Percentiles rank a stretch among this genome's conserved stretches.
These are phyloP conservation scores for Vannuccia rotundouncinata DNA, from an alignment of 2,888 invertebrate species.

Conservation along the genomic window DNA sequence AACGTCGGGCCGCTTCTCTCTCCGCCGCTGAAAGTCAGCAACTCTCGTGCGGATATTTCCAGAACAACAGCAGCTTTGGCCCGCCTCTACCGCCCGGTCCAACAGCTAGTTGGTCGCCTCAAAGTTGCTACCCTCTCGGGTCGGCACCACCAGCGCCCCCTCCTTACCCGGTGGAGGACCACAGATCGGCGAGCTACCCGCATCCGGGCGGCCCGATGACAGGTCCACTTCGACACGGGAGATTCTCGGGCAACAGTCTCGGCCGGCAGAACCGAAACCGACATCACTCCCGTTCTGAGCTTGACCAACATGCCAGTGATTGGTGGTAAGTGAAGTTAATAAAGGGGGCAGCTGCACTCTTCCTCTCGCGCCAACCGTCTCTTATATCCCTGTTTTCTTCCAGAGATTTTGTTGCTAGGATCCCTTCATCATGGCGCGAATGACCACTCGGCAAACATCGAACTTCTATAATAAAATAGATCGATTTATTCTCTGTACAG, in stretches of 20 bases:
- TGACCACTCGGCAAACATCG: too few relatives aligned
- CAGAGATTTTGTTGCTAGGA: too few relatives aligned
- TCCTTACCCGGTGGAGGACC: neutral
- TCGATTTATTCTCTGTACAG: too few relatives aligned
- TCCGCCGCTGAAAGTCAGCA: neutral
- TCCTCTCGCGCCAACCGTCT: too few relatives aligned
- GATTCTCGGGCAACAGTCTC: constrained; percentile 5
- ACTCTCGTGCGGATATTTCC: neutral
- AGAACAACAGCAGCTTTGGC: neutral
- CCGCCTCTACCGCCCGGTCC: too few relatives aligned
- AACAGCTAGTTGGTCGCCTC: too few relatives aligned
- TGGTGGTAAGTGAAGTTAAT: constrained; percentile 4
- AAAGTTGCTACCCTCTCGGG: neutral
- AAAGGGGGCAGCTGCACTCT: too few relatives aligned
- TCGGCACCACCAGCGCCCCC: neutral
- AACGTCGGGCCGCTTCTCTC: neutral
- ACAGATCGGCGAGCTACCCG: neutral
- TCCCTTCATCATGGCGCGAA: too few relatives aligned
- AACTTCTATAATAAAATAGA: too few relatives aligned
- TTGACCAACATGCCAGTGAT: neutral
- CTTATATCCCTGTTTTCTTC: too few relatives aligned
- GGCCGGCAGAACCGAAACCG: neutral
- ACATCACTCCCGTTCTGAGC: neutral
- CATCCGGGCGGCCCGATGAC: neutral
- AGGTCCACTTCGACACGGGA: neutral